Evolutionary conservation across 35 echinoderm and acorn worm species (phyloP).

Genomic region (Amphiura filiformis): DNA sequence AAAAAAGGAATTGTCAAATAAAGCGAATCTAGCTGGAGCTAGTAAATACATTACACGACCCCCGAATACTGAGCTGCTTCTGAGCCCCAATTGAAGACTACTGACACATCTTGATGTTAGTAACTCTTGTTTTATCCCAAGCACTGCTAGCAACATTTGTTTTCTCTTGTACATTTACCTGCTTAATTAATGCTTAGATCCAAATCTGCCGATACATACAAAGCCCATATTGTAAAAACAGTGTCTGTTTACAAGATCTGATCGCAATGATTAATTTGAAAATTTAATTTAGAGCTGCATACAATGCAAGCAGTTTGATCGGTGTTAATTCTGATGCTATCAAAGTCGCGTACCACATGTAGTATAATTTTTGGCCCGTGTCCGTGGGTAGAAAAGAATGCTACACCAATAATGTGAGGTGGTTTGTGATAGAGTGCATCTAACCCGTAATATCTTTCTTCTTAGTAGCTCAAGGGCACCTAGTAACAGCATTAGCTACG

Average conservation of each 20-base stretch:
- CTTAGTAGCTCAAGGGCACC: neutral
- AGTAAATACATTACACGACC: slow-evolving; percentile 1
- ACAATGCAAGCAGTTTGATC: too few relatives aligned
- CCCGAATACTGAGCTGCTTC: neutral
- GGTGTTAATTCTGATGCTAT: too few relatives aligned
- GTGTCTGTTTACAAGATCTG: too few relatives aligned
- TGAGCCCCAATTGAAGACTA: neutral
- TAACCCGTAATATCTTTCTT: slow-evolving; percentile 12
- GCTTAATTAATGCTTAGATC: too few relatives aligned
- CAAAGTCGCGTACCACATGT: neutral
- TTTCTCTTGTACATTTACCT: too few relatives aligned
- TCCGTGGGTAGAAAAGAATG: neutral
- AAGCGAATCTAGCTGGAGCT: neutral
- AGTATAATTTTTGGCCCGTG: neutral
- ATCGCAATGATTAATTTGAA: too few relatives aligned
- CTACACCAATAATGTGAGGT: slow-evolving; percentile 3
- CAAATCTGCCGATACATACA: too few relatives aligned
- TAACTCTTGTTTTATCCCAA: too few relatives aligned
- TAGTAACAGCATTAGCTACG: neutral
- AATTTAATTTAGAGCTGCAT: too few relatives aligned
- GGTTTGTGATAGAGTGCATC: slow-evolving; percentile 5
- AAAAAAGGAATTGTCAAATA: neutral
- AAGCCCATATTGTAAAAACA: too few relatives aligned
- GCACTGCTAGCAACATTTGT: too few relatives aligned
- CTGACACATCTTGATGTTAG: too few relatives aligned